Evolutionary conservation across 1,140 invertebrate genomes (phyloP), one percentile per base, ranked within the genome.

Genomic region (Drosophila funebris): DNA sequence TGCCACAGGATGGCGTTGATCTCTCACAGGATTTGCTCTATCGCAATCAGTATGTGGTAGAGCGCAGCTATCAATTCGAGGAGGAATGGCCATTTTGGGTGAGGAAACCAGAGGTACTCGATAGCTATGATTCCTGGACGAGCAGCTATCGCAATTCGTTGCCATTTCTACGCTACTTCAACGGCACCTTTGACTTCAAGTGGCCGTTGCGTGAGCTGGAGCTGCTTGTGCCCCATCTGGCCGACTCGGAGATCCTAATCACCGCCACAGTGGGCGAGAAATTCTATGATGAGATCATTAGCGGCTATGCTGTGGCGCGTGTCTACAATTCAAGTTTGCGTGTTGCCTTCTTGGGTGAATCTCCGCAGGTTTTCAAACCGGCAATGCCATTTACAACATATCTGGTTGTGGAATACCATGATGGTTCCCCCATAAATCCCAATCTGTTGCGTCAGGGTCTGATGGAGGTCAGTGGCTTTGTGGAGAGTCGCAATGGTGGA

Each of bases 281-380:
- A 76, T 98, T 97, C 92, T 94, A 97, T 56, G 95, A 98, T 88
- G 96, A 97, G 92, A 93, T 96, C 11, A 95, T 97, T 8, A 95
- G 96, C 76, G 98, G 98, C 0, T 98, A 96, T 92, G 96, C 97
- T 0, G 95, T 95, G 20, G 96, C 97, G 0, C 93, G 97, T 56
- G 95, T 99, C 24, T 98, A 95, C 89, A 97, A 97, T 91, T 97
- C 96, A 0, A 96, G 95, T 3, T 93, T 98, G 7, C 94, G 94
- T 60, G 93, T 99, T 0, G 93, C 95, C 33, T 98, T 98, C 91
- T 93, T 99, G 0, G 98, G 98, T 0, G 97, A 96, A 20, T 95
- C 95, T 0, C 96, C 98, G 3, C 96, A 98, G 92, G 95, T 99
- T 8, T 99, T 99, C 92, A 99, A 99, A 92, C 97, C 98, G 0